phyloP scores from a whole-genome alignment of 2,113 vertebrate species.

The Xenus cinereus region DNA sequence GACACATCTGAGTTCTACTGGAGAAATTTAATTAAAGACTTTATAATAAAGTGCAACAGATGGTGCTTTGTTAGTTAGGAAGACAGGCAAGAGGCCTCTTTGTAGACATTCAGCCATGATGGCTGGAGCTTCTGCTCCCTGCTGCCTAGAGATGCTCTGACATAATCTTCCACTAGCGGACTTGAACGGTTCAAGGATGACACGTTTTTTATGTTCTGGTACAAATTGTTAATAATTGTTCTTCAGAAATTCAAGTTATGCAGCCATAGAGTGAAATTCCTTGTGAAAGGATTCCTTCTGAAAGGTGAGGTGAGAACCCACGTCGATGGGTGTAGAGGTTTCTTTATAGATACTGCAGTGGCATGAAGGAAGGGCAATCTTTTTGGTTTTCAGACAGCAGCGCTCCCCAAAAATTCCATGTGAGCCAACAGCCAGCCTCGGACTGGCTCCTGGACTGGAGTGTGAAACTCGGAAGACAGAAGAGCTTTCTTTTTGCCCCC shows the following conservation, averaged over 20 bases:
- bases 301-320: not conserved
- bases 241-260: not conserved
- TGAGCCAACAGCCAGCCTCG: not conserved
- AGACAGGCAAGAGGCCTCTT: not conserved
- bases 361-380: not conserved
- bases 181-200: not conserved
- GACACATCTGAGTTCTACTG: slow-evolving; percentile 20
- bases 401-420: not conserved
- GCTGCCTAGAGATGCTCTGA: not conserved
- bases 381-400: not conserved
- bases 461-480: not conserved
- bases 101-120: not conserved
- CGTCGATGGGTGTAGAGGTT: fast-evolving
- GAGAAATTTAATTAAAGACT: slow-evolving; percentile 44
- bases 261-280: not conserved
- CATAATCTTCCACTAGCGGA: not conserved
- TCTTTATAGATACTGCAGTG: not conserved
- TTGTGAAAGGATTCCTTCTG: not conserved
- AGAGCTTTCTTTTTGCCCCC: too few species aligned
- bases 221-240: fast-evolving
- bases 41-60: slow-evolving; percentile 20
- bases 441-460: not conserved
- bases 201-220: fast-evolving
- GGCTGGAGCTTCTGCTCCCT: not conserved
- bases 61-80: not conserved